These are phyloP conservation scores for Hydropsyche tenuis DNA, from an alignment of 1,140 invertebrate genomes.

Conservation along the genomic window DNA sequence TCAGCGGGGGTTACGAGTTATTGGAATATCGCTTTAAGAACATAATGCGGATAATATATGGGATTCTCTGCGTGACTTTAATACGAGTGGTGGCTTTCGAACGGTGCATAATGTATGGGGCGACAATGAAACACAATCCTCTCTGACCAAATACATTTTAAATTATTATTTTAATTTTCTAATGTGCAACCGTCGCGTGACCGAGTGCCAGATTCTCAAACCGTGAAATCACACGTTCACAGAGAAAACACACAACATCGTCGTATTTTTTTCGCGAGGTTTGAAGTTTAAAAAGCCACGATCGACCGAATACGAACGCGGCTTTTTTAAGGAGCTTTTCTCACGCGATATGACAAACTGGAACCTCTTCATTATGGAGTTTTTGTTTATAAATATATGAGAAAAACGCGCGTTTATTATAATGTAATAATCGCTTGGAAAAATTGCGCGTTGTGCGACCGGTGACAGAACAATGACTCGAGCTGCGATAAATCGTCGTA, in stretches of 20 bases:
- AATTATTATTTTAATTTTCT: slow-evolving; percentile 9
- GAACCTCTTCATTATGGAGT: slow-evolving; percentile 31
- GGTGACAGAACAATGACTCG: slow-evolving; percentile 20
- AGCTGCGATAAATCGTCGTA: neutral
- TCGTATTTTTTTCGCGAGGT: too few relatives aligned
- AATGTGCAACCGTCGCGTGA: slow-evolving; percentile 1
- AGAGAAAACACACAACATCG: too few relatives aligned
- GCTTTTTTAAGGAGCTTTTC: slow-evolving; percentile 36
- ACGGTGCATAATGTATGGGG: slow-evolving; percentile 3
- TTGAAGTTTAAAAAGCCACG: slow-evolving; percentile 15
- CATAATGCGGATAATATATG: slow-evolving; percentile 15
- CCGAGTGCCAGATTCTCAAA: slow-evolving; percentile 7
- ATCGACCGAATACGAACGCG: slow-evolving; percentile 9
- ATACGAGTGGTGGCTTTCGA: slow-evolving; percentile 14
- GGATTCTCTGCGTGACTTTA: slow-evolving; percentile 13
- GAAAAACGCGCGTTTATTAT: neutral
- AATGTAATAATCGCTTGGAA: slow-evolving; percentile 7
- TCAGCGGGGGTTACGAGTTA: slow-evolving; percentile 37
- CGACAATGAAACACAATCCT: slow-evolving; percentile 21
- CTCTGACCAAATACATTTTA: neutral
- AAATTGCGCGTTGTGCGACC: neutral
- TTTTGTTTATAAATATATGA: neutral
- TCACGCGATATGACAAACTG: slow-evolving; percentile 39
- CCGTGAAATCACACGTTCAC: neutral
- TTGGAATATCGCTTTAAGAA: neutral